phyloP scores from a whole-genome alignment of 2,888 invertebrate species.

The Petrolisthes manimaculis region DNA sequence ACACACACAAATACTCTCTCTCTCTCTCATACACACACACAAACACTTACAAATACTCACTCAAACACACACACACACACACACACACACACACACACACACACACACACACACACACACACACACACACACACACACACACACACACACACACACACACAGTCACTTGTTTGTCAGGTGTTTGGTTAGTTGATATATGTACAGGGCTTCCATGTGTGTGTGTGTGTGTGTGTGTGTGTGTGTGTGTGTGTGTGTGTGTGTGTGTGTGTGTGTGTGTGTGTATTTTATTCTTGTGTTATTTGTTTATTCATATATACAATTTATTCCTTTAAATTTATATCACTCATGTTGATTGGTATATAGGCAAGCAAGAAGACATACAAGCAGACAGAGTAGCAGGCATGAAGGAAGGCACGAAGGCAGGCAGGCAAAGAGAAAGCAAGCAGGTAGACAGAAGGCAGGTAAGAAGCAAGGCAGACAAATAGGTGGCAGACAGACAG shows the following conservation, averaged over 20 bases:
- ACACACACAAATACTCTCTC: no score
- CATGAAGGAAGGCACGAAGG: background rate
- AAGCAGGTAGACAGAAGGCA: background rate
- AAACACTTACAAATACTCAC: no score
- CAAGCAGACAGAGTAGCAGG: background rate
- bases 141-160: slow-evolving; percentile 9
- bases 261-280: background rate
- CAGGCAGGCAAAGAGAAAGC: background rate
- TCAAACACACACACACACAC: no score
- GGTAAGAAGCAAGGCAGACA: background rate
- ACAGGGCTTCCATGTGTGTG: background rate
- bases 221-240: slow-evolving; percentile 12
- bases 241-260: slow-evolving; percentile 9
- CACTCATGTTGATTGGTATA: background rate
- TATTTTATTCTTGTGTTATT: no score
- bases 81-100: background rate
- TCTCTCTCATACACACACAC: no score
- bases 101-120: slow-evolving; percentile 10
- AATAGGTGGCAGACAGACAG: background rate
- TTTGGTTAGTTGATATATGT: slow-evolving; percentile 9
- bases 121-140: slow-evolving; percentile 12
- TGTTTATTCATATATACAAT: background rate
- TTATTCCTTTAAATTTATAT: background rate
- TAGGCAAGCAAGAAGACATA: background rate
- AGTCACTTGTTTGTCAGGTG: background rate